Conservation (phyloP, 53 echinoderm and acorn worm genomes). For the Henricia sp. region DNA sequence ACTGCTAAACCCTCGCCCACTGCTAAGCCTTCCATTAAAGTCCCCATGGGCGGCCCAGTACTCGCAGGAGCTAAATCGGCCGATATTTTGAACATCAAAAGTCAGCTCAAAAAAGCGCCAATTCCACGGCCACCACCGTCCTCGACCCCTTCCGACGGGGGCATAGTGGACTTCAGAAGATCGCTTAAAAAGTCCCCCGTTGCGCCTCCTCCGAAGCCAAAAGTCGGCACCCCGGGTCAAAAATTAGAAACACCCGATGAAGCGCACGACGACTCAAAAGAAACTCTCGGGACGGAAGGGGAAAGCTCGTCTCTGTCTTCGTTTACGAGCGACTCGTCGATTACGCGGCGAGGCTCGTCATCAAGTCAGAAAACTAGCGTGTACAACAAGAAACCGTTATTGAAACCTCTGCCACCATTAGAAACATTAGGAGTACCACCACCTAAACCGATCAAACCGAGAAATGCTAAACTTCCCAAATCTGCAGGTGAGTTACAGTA, state of each 20-base stretch:
- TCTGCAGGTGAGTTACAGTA: slow-evolving; percentile 66
- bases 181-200: slow-evolving; percentile 27
- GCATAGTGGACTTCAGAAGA: slow-evolving; percentile 27
- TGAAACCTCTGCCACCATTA: slow-evolving; percentile 69
- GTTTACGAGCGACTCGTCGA: slow-evolving; percentile 44
- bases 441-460: slow-evolving; percentile 72
- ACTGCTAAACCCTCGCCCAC: not conserved
- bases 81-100: slow-evolving; percentile 38
- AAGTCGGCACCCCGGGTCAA: not conserved
- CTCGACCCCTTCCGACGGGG: slow-evolving; percentile 7
- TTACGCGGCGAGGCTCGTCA: slow-evolving; percentile 25
- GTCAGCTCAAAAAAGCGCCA: slow-evolving; percentile 20
- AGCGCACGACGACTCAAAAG: slow-evolving; percentile 7
- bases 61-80: slow-evolving; percentile 7
- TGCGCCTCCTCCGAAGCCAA: not conserved
- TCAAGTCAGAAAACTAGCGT: slow-evolving; percentile 17
- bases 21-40: not conserved
- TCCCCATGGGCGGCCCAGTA: slow-evolving; percentile 15
- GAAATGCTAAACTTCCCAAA: slow-evolving; percentile 60
- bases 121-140: not conserved
- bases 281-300: slow-evolving; percentile 30
- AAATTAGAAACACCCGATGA: not conserved
- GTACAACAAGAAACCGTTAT: not conserved
- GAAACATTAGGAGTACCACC: slow-evolving; percentile 65
- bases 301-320: slow-evolving; percentile 42